Percentiles rank a stretch among this genome's conserved stretches.
Evolutionary conservation across 2,888 invertebrate species (phyloP).

Genomic region (Malthinus flaveolus): DNA sequence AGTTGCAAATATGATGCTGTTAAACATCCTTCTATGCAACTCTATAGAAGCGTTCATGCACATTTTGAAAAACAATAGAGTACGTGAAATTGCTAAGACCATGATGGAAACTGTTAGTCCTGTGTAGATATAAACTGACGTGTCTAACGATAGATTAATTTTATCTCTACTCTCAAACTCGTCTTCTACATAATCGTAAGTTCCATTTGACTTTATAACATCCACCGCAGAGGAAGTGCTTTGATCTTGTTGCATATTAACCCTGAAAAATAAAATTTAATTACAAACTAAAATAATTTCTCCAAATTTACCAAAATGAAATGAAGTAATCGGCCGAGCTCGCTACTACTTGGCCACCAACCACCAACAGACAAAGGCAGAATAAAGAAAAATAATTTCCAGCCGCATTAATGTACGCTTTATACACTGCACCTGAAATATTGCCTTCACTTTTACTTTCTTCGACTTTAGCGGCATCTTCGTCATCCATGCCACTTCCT

Average conservation of each 20-base stretch:
- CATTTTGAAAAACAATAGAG: conserved; percentile 67
- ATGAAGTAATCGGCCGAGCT: conserved; percentile 80
- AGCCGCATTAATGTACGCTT: conserved; percentile 71
- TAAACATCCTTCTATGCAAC: conserved; percentile 84
- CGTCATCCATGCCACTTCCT: background rate
- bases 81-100: conserved; percentile 57
- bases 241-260: conserved; percentile 33
- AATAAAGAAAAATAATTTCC: conserved; percentile 66
- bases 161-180: no score
- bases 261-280: conserved; percentile 39
- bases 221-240: no score
- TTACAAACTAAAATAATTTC: background rate
- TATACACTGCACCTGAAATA: conserved; percentile 58
- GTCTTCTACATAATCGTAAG: no score
- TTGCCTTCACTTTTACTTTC: conserved; percentile 67
- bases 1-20: conserved; percentile 76
- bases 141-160: conserved; percentile 16
- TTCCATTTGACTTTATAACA: no score
- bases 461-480: conserved; percentile 51
- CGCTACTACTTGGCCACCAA: conserved; percentile 69
- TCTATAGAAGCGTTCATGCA: conserved; percentile 75
- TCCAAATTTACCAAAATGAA: conserved; percentile 67
- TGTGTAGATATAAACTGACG: conserved; percentile 45
- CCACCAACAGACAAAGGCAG: conserved; percentile 61
- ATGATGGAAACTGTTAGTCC: conserved; percentile 59